phyloP scores from a whole-genome alignment of 2,888 invertebrate species.

The Monoplex corrugatus region DNA sequence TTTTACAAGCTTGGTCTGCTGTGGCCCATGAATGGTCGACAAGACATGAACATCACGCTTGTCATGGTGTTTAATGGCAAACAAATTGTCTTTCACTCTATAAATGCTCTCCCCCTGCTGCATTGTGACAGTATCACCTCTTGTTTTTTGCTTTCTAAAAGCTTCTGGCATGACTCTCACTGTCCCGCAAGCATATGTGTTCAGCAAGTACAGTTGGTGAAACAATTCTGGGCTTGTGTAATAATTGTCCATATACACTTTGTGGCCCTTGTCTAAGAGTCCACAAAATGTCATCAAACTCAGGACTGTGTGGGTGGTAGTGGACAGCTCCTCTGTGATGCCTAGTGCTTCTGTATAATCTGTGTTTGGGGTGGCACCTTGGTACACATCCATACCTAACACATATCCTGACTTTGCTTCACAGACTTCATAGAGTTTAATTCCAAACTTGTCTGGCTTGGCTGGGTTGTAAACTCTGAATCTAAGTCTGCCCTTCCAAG shows the following conservation, averaged over 20 bases:
- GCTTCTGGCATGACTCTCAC: slow-evolving; percentile 1
- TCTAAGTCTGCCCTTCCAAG: neutral
- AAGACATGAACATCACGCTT: too few relatives aligned
- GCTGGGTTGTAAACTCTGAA: neutral
- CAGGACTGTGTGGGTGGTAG: slow-evolving; percentile 8
- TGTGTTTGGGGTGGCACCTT: slow-evolving; percentile 5
- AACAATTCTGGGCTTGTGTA: slow-evolving; percentile 49
- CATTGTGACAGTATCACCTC: too few relatives aligned
- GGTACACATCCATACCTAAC: slow-evolving; percentile 41
- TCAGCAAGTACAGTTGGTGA: slow-evolving; percentile 41
- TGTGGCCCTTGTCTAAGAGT: slow-evolving; percentile 36
- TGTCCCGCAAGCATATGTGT: slow-evolving; percentile 53
- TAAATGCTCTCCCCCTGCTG: slow-evolving; percentile 40
- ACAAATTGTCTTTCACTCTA: too few relatives aligned
- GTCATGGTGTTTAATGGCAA: neutral
- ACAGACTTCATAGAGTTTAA: neutral
- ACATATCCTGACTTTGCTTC: slow-evolving; percentile 42
- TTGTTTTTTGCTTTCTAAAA: too few relatives aligned
- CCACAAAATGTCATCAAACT: slow-evolving; percentile 11
- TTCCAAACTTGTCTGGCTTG: slow-evolving; percentile 2
- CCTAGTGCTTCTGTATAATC: neutral
- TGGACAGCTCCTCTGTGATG: slow-evolving; percentile 4
- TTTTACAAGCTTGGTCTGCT: too few relatives aligned
- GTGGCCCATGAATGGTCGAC: too few relatives aligned
- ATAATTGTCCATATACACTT: slow-evolving; percentile 27